Base-by-base conservation (phyloP, 2,797 vertebrate species). In the Typhlichthys eigenmanni region DNA sequence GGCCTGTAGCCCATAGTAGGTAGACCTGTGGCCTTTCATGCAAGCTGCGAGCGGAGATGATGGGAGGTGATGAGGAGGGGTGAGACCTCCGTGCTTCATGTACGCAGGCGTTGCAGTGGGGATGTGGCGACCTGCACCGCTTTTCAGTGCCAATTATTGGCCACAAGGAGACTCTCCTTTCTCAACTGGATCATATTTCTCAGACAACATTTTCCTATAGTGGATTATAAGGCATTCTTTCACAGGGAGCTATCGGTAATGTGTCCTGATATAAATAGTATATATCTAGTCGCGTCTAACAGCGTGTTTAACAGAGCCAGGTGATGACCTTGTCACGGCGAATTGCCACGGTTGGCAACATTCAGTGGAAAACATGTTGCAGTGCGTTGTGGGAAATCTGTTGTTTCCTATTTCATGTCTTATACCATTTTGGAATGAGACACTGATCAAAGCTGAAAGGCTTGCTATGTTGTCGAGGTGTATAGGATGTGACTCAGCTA, bases 301-400 rank as follows among this genome's bases (percentile, higher is more conserved):
- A 68, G 62, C 64, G 38, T 66, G 48, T 69, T 67, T 65, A 60
- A 75, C 58, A 68, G 62, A 55, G 68, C 60, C 80, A 86, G 85
- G 87, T 86, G 79, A 84, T 83, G 81, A 79, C 78, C 81, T 79
- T 86, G 81, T 86, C 84, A 75, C 73, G 75, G 77, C 49, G 71
- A 69, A 82, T 83, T 17, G 75, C 62, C 69, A 71, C 64, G 67
- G 76, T 59, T 73, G 80, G 83, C 66, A 54, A 83, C 75, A 73
- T 65, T 62, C 47, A 80, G 82, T 34, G 51, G 68, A 55, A 85
- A 79, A 69, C 62, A 58, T 66, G 62, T 72, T 56, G 65, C 24
- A 29, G 24, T 29, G 24, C 4, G 24, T 29, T 29, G 24, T 29
- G 24, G 24, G 24, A 29, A 29, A 29, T 29, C 24, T 57, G 7